Conservation (phyloP, 2,113 vertebrate genomes). For the Prolemur simus region DNA sequence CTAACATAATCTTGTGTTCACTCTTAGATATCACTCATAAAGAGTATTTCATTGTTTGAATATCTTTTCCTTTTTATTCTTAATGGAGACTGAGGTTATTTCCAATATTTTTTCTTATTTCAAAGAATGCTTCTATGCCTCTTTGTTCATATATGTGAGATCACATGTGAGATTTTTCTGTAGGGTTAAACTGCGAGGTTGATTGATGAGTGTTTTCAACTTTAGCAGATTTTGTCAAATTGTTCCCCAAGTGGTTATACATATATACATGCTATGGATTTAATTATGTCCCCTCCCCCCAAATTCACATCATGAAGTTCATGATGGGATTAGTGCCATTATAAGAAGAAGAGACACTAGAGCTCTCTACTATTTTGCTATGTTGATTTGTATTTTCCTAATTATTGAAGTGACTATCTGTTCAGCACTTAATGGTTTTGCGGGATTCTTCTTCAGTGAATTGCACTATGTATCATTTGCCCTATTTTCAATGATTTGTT, state of each 20-base stretch:
- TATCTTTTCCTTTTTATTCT: neutral
- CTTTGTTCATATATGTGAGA: neutral
- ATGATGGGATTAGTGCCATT: neutral
- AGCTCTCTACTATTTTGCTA: neutral
- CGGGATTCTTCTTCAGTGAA: neutral
- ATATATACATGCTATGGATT: neutral
- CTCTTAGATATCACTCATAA: neutral
- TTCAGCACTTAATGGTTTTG: neutral
- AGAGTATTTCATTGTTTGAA: neutral
- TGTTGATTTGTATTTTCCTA: neutral
- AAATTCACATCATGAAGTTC: neutral
- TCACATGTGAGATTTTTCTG: neutral
- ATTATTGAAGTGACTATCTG: neutral
- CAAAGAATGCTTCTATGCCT: neutral
- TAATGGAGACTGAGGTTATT: neutral
- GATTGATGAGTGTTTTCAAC: neutral
- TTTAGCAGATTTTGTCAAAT: neutral
- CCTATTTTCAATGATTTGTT: neutral
- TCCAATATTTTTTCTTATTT: slow-evolving; percentile 14
- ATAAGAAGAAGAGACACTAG: neutral
- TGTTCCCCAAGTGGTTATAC: neutral
- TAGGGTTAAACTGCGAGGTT: neutral
- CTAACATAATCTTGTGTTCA: neutral
- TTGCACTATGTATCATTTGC: neutral
- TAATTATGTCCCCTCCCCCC: neutral